Conservation (phyloP, 2,888 invertebrate species). For the Epinotia brunnichana region DNA sequence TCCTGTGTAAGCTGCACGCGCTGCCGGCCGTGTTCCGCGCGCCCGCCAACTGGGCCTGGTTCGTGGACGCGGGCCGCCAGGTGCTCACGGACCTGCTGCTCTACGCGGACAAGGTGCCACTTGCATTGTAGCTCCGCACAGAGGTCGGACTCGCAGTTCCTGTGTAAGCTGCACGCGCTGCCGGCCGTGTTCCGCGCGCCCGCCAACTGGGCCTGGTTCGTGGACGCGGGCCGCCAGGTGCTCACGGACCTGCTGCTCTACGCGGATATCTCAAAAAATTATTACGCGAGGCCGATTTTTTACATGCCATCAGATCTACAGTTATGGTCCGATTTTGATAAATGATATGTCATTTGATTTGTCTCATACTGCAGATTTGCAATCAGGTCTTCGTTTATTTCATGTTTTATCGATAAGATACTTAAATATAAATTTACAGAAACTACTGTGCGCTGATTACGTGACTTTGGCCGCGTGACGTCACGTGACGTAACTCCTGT, state of each 20-base stretch:
- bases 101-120: conserved; percentile 90
- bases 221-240: conserved; percentile 93
- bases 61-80: conserved; percentile 93
- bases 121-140: conserved; percentile 84
- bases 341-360: too few species aligned
- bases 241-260: conserved; percentile 93
- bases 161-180: conserved; percentile 97
- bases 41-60: conserved; percentile 89
- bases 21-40: conserved; percentile 90
- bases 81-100: conserved; percentile 94
- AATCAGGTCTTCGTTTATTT: too few species aligned
- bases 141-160: conserved; percentile 96
- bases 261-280: too few species aligned
- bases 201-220: conserved; percentile 91
- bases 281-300: too few species aligned
- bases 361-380: too few species aligned
- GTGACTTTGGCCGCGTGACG: too few species aligned
- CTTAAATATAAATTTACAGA: too few species aligned
- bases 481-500: too few species aligned
- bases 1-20: conserved; percentile 97
- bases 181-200: conserved; percentile 89
- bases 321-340: too few species aligned
- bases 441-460: too few species aligned
- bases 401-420: too few species aligned
- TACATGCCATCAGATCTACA: too few species aligned